Conservation (phyloP, 2,888 invertebrate species). For the Tipula helvola region DNA sequence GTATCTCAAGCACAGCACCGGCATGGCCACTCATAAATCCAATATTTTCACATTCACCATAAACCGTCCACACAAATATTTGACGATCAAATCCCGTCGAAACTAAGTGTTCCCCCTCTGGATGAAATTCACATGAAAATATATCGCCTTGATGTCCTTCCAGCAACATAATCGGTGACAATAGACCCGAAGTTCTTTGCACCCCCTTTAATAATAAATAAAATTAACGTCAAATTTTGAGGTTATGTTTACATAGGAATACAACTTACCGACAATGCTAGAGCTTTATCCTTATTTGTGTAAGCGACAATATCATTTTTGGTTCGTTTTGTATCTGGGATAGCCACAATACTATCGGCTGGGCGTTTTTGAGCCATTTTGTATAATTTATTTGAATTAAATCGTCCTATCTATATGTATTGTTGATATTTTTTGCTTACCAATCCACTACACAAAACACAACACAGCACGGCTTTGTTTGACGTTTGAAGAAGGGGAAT, state of each 20-base stretch:
- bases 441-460: background rate
- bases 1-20: conserved; percentile 89
- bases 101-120: conserved; percentile 88
- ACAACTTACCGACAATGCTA: conserved; percentile 55
- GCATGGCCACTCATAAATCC: conserved; percentile 88
- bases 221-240: conserved; percentile 13
- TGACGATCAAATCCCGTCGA: conserved; percentile 92
- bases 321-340: conserved; percentile 48
- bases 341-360: conserved; percentile 28
- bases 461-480: background rate
- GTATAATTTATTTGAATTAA: background rate
- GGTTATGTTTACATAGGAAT: conserved; percentile 12
- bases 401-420: background rate
- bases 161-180: conserved; percentile 89
- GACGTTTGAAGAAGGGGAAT: background rate
- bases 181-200: conserved; percentile 72
- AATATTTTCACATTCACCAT: conserved; percentile 96
- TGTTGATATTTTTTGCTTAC: background rate
- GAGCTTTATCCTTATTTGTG: conserved; percentile 60
- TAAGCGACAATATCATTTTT: conserved; percentile 59
- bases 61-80: conserved; percentile 94
- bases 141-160: conserved; percentile 97
- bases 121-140: conserved; percentile 85
- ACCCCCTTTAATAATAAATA: conserved; percentile 39
- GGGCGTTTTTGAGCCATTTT: conserved; percentile 31